phyloP scores from a whole-genome alignment of 2,113 vertebrate species.

The Melozone crissalis region DNA sequence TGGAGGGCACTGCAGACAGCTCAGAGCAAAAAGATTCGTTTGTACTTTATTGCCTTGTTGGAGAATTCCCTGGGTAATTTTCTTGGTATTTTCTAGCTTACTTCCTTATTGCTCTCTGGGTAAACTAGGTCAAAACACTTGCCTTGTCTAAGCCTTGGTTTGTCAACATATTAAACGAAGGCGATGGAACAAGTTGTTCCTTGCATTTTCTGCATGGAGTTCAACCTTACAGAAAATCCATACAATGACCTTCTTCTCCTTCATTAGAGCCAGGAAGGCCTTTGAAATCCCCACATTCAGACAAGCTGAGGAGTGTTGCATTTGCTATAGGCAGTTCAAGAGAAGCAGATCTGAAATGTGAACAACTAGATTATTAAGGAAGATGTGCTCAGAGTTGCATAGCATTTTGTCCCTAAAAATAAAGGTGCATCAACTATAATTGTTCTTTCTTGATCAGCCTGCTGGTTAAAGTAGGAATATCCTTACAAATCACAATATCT shows the following conservation, averaged over 20 bases:
- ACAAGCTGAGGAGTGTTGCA: background rate
- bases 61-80: constrained; percentile 28
- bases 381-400: background rate
- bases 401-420: background rate
- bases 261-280: background rate
- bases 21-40: background rate
- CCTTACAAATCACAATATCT: background rate
- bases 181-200: background rate
- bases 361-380: background rate
- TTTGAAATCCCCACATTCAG: background rate
- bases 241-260: background rate
- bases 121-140: constrained; percentile 4
- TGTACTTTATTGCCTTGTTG: background rate
- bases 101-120: constrained; percentile 35
- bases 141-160: background rate
- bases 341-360: background rate
- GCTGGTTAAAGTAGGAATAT: background rate
- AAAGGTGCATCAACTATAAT: background rate
- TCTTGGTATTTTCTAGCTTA: constrained; percentile 20
- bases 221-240: background rate
- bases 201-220: background rate
- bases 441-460: background rate
- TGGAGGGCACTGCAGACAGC: background rate
- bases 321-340: background rate
- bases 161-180: background rate